Evolutionary conservation across 2,888 invertebrate genomes (phyloP).

Genomic region (Augiades crinisus): DNA sequence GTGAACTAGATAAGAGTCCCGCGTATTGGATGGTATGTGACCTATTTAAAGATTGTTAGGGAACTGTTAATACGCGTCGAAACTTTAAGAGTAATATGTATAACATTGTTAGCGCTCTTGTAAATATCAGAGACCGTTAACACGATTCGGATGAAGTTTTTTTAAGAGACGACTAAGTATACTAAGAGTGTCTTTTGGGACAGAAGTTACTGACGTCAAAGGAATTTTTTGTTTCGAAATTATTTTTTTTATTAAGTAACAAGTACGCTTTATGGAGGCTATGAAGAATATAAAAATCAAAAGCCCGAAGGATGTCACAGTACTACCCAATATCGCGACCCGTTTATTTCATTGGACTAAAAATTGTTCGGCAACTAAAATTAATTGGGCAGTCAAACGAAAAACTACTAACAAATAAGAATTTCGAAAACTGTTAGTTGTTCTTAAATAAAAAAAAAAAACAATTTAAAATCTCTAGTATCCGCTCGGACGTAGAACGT

Average conservation of each 20-base stretch:
- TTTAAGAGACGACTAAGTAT: conserved; percentile 22
- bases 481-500: neutral
- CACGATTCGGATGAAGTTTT: conserved; percentile 30
- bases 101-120: conserved; percentile 18
- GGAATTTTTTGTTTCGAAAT: neutral
- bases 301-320: no score
- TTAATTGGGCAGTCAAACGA: neutral
- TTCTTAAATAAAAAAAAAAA: neutral
- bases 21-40: no score
- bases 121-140: conserved; percentile 33
- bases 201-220: conserved; percentile 28
- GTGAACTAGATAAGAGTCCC: no score
- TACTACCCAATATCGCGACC: no score
- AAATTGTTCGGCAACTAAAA: no score
- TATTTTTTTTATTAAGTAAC: neutral
- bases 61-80: conserved; percentile 8
- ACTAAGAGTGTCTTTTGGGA: conserved; percentile 21
- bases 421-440: neutral
- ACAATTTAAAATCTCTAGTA: neutral
- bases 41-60: neutral
- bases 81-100: conserved; percentile 21
- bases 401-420: neutral
- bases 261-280: no score
- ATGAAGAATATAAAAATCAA: no score
- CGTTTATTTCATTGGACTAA: no score